Evolutionary conservation across 2,797 vertebrate genomes (phyloP), one percentile per base, ranked within the genome.

Genomic region (Anguilla megastoma): DNA sequence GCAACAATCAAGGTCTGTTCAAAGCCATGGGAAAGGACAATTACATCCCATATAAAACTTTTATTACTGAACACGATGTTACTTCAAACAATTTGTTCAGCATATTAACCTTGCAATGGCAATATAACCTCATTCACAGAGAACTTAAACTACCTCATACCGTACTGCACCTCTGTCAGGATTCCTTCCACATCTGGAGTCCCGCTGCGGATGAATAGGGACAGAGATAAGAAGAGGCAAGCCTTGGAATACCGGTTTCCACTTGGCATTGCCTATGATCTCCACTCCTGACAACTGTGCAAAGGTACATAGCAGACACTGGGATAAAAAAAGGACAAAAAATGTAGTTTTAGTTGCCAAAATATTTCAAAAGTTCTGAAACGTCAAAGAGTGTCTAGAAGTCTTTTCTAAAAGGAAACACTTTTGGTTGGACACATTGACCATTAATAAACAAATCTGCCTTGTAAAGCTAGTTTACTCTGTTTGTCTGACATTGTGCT

Each of bases 71-170:
- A 66, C 16, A 33, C 58, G 2, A 41, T 85, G 56, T 85, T 63
- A 36, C 84, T 60, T 33, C 84, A 85, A 45, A 66, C 52, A 85
- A 58, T 85, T 85, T 58, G 54, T 85, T 54, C 83, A 16, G 21
- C 54, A 60, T 85, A 41, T 85, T 85, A 66, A 58, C 54, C 33
- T 63, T 60, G 36, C 84, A 60, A 16, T 58, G 84, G 84, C 30
- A 85, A 27, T 85, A 85, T 66, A 85, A 66, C 30, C 33, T 9
- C 48, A 12, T 82, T 21, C 79, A 24, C 21, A n/a, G 79, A 82
- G 79, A 82, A 24, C 7, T n/a, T 50, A 2, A 18, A 24, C 7
- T 45, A 21, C 41, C 41, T 82, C 41, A 12, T n/a, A 82, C 41
- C 79, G 50, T 4, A 82, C 45, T n/a, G 30, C 74, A 79, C 74